phyloP scores from a whole-genome alignment of 53 echinoderm and acorn worm genomes.

The Actinopyga echinites region DNA sequence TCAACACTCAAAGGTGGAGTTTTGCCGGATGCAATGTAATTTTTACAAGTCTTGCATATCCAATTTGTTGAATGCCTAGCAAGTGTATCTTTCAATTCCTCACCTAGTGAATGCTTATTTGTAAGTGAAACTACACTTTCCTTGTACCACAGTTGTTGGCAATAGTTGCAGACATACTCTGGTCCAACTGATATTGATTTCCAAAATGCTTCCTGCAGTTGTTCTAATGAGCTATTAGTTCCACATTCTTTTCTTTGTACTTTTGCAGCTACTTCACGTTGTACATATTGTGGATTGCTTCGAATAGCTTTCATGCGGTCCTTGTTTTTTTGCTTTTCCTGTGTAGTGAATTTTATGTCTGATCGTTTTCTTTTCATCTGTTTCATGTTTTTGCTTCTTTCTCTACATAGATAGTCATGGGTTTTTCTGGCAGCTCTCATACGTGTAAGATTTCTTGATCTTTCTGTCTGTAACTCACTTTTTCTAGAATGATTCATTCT shows the following conservation, averaged over 20 bases:
- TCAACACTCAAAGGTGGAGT: conserved; percentile 24
- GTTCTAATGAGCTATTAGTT: not conserved
- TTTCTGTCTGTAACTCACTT: too few relatives aligned
- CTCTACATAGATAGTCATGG: too few relatives aligned
- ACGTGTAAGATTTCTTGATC: too few relatives aligned
- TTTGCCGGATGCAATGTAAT: not conserved
- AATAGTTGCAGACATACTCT: conserved; percentile 37
- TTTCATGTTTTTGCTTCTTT: not conserved
- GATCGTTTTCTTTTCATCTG: not conserved
- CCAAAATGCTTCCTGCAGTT: conserved; percentile 26
- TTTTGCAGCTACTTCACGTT: not conserved
- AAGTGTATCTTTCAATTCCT: too few relatives aligned
- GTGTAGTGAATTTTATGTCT: not conserved
- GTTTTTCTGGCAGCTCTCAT: too few relatives aligned
- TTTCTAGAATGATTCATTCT: too few relatives aligned
- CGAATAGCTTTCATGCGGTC: not conserved
- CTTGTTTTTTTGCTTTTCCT: not conserved
- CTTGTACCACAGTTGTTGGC: conserved; percentile 49
- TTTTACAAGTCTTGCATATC: conserved; percentile 35
- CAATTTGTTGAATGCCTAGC: not conserved
- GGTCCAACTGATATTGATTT: conserved; percentile 29
- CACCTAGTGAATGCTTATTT: too few relatives aligned
- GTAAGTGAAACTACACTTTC: too few relatives aligned
- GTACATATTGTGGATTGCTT: not conserved
- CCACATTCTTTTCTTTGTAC: not conserved